Conservation (phyloP, 1,140 invertebrate species). For the Varroa destructor region DNA sequence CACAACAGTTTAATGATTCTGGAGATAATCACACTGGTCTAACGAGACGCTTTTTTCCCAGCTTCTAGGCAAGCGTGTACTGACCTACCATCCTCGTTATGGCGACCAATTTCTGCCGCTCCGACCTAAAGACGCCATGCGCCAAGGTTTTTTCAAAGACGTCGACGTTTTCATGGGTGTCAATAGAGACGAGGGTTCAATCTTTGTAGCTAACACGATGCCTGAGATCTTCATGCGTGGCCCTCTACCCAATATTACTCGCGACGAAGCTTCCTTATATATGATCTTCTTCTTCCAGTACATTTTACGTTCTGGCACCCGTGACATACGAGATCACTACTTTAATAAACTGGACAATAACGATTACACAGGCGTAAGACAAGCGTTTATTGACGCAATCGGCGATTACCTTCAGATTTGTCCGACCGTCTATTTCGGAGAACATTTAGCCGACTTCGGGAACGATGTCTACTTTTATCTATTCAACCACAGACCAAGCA, state of each 20-base stretch:
- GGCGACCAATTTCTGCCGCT: constrained; percentile 15
- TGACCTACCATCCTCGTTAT: constrained; percentile 10
- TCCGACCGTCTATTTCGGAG: constrained; percentile 16
- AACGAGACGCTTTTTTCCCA: not conserved
- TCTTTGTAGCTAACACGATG: constrained; percentile 30
- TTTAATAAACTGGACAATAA: constrained; percentile 19
- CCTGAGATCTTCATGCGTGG: constrained; percentile 22
- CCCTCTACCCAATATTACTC: not conserved
- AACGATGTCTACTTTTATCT: constrained; percentile 32
- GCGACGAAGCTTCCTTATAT: constrained; percentile 16
- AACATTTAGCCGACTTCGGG: constrained; percentile 4
- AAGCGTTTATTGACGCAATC: constrained; percentile 18
- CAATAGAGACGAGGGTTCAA: constrained; percentile 30
- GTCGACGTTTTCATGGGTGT: constrained; percentile 31
- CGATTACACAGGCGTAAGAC: not conserved
- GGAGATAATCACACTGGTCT: too few relatives aligned
- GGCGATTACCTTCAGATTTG: constrained; percentile 22
- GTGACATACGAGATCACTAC: constrained; percentile 23
- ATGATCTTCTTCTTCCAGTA: constrained; percentile 28
- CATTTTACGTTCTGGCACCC: constrained; percentile 10
- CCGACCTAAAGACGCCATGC: constrained; percentile 21
- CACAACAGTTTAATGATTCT: too few relatives aligned
- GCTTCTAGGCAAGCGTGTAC: constrained; percentile 11
- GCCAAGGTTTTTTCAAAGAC: constrained; percentile 30
- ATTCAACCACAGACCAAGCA: constrained; percentile 31